Percentiles rank a stretch among this genome's conserved stretches.
Evolutionary conservation across 2,888 invertebrate species (phyloP).

Genomic region (Xanthorhoe designata): DNA sequence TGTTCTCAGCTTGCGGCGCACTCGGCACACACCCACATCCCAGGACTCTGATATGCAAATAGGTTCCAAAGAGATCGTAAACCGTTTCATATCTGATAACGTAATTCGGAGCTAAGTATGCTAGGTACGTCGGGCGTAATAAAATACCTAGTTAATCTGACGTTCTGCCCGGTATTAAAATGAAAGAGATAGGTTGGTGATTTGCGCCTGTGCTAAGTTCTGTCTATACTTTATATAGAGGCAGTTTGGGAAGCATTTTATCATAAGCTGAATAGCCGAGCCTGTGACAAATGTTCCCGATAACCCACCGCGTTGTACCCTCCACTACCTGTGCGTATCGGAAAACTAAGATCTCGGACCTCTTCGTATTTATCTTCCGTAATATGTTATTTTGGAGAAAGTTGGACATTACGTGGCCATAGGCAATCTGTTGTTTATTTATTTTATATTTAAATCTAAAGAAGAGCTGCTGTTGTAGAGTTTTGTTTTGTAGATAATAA

Average conservation of each 20-base stretch:
- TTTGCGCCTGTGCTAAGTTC: slow-evolving; percentile 22
- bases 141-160: slow-evolving; percentile 46
- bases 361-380: slow-evolving; percentile 68
- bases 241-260: slow-evolving; percentile 51
- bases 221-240: slow-evolving; percentile 22
- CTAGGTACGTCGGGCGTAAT: slow-evolving; percentile 41
- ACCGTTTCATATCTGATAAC: slow-evolving; percentile 78
- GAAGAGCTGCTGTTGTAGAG: slow-evolving; percentile 11
- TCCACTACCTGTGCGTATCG: slow-evolving; percentile 65
- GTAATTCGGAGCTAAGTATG: slow-evolving; percentile 70
- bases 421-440: slow-evolving; percentile 42
- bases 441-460: slow-evolving; percentile 30
- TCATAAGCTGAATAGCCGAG: slow-evolving; percentile 56
- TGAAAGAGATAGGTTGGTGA: slow-evolving; percentile 32
- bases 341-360: slow-evolving; percentile 58
- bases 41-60: slow-evolving; percentile 78
- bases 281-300: slow-evolving; percentile 62
- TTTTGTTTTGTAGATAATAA: slow-evolving; percentile 10
- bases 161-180: slow-evolving; percentile 38
- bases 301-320: slow-evolving; percentile 56
- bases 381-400: slow-evolving; percentile 66
- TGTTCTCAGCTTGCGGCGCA: slow-evolving; percentile 65
- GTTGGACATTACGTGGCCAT: slow-evolving; percentile 51
- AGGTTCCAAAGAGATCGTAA: slow-evolving; percentile 75
- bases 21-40: slow-evolving; percentile 61